Evolutionary conservation across 2,888 invertebrate genomes (phyloP).

Genomic region (Perithous albicinctus): DNA sequence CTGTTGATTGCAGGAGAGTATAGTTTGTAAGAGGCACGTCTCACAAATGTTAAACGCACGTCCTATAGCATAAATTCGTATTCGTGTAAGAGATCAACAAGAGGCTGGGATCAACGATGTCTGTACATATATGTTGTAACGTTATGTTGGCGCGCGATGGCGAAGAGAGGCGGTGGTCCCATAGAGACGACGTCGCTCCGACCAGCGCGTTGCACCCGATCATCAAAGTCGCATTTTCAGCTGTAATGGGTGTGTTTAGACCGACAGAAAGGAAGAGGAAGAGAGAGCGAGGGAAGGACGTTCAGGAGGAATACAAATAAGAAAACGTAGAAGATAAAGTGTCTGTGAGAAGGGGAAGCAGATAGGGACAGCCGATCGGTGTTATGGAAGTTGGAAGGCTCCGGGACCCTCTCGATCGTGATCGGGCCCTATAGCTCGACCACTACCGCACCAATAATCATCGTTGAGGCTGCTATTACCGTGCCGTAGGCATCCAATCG

Average conservation of each 20-base stretch:
- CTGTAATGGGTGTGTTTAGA: slow-evolving; percentile 82
- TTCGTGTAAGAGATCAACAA: slow-evolving; percentile 25
- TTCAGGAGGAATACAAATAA: slow-evolving; percentile 29
- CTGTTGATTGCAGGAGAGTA: slow-evolving; percentile 67
- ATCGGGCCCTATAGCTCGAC: slow-evolving; percentile 74
- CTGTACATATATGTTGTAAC: background rate
- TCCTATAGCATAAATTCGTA: slow-evolving; percentile 8
- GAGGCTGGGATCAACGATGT: slow-evolving; percentile 35
- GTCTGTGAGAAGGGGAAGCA: slow-evolving; percentile 34
- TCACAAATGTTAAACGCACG: slow-evolving; percentile 44
- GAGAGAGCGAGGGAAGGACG: slow-evolving; percentile 44
- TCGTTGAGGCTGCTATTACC: slow-evolving; percentile 81
- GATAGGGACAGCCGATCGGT: slow-evolving; percentile 62
- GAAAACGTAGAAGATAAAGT: slow-evolving; percentile 17
- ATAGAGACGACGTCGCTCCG: slow-evolving; percentile 63
- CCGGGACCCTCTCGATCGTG: slow-evolving; percentile 78
- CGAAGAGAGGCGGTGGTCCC: slow-evolving; percentile 33
- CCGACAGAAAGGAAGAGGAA: slow-evolving; percentile 68
- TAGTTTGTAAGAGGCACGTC: slow-evolving; percentile 23
- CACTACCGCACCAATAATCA: slow-evolving; percentile 82
- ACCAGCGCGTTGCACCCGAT: slow-evolving; percentile 77
- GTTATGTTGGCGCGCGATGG: slow-evolving; percentile 45
- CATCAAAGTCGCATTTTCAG: slow-evolving; percentile 84
- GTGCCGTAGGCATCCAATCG: slow-evolving; percentile 81
- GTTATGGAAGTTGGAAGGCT: slow-evolving; percentile 60